Evolutionary conservation across 2,888 invertebrate genomes (phyloP), one percentile per base, ranked within the genome.

Genomic region (Aphidoletes aphidimyza): DNA sequence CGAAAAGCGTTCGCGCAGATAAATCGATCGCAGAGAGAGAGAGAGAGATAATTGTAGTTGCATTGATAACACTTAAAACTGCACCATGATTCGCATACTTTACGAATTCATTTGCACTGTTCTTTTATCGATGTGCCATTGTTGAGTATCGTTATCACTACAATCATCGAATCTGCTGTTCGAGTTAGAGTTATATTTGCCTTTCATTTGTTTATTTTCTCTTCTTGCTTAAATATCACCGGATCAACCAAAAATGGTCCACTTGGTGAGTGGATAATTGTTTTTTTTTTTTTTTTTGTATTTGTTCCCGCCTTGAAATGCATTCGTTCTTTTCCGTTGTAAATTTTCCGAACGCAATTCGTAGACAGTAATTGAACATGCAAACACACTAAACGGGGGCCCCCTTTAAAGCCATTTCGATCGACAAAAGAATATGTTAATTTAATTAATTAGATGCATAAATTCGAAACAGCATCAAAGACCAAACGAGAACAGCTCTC

Each of bases 381-480:
- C 47, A 47, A 47, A 47, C 17, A 17, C 3, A 47, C 47, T 47
- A 47, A 47, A 47, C 9, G n/a, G n/a, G n/a, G n/a, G 17, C 19
- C 47, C 54, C 19, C 49, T 6, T 54, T 3, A 11, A 54, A 54
- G 5, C 54, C 19, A 54, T 47, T 47, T 47, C 47, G 17, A 54
- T 22, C 54, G 54, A 26, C 54, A 54, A 54, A 54, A 26, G 26
- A 26, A 54, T 54, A 26, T 54, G 26, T 54, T 54, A 54, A 54
- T 54, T 54, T 54, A 47, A 47, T 47, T 54, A 54, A 54, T 54
- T 54, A 54, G 54, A 54, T 22, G 54, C 26, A 54, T 54, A 54
- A 26, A 54, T 54, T 54, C 26, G 22, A 54, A 54, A n/a, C 19
- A 54, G 26, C 11, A 54, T 54, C 26, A 26, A 54, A 47, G 8